Conservation (phyloP, 2,113 vertebrate species). For the Verasper variegatus region DNA sequence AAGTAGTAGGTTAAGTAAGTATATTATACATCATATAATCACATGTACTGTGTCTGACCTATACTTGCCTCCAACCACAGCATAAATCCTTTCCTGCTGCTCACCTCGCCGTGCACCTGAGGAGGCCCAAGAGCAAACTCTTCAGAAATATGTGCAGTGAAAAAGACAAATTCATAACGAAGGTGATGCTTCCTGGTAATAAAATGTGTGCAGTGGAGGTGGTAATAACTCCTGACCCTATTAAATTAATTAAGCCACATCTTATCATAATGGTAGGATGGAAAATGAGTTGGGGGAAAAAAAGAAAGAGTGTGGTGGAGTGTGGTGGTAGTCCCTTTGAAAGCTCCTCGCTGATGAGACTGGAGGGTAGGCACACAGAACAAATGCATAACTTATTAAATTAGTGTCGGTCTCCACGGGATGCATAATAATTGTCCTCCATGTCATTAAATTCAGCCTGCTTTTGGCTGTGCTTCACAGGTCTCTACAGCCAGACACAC, state of each 20-base stretch:
- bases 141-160: conserved; percentile 46
- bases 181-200: conserved; percentile 61
- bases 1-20: background rate
- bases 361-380: conserved; percentile 64
- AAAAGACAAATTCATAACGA: conserved; percentile 62
- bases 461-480: conserved; percentile 62
- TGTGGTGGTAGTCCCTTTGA: conserved; percentile 65
- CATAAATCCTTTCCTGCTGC: background rate
- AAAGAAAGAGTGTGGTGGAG: conserved; percentile 7
- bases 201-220: conserved; percentile 70
- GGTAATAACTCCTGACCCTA: conserved; percentile 82
- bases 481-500: conserved; percentile 9
- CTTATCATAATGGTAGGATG: conserved; percentile 70
- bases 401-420: conserved; percentile 77
- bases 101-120: background rate
- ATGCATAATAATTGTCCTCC: conserved; percentile 77
- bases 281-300: conserved; percentile 18
- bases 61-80: background rate
- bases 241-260: conserved; percentile 83
- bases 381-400: conserved; percentile 80
- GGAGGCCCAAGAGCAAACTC: conserved; percentile 10
- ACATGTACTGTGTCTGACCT: background rate
- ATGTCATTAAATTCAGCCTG: conserved; percentile 78
- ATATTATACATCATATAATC: background rate
- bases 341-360: conserved; percentile 67